These are phyloP conservation scores for Merops nubicus DNA, from an alignment of 2,113 vertebrate species.

Conservation along the genomic window DNA sequence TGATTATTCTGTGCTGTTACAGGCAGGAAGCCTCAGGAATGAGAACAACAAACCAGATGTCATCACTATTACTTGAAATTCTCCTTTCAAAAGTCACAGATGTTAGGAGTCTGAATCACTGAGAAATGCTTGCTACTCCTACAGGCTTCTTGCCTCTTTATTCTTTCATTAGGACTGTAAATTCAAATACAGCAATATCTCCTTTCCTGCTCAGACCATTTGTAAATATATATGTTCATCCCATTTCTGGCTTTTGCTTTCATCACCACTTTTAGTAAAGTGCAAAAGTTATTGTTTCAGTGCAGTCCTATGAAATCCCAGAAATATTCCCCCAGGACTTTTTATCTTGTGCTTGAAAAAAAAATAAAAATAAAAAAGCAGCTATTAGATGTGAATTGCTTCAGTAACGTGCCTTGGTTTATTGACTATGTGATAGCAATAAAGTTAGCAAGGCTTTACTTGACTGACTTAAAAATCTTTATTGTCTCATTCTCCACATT, in stretches of 20 bases:
- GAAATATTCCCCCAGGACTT: not conserved
- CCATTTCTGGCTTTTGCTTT: not conserved
- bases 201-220: not conserved
- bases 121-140: not conserved
- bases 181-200: not conserved
- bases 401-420: not conserved
- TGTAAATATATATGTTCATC: not conserved
- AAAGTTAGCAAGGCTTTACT: not conserved
- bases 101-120: not conserved
- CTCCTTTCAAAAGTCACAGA: not conserved
- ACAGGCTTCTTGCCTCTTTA: not conserved
- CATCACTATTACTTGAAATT: not conserved
- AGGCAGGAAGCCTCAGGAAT: not conserved
- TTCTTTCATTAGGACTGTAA: not conserved
- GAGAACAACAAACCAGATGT: not conserved
- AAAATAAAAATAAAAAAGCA: not conserved
- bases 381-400: not conserved
- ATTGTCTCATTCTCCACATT: not conserved
- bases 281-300: not conserved
- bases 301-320: not conserved
- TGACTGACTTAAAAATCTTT: not conserved
- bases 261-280: not conserved
- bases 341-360: not conserved
- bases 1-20: slow-evolving; percentile 4
- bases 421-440: not conserved